Evolutionary conservation across 2,888 invertebrate genomes (phyloP), one percentile per base, ranked within the genome.

Genomic region (Apotomis capreana): DNA sequence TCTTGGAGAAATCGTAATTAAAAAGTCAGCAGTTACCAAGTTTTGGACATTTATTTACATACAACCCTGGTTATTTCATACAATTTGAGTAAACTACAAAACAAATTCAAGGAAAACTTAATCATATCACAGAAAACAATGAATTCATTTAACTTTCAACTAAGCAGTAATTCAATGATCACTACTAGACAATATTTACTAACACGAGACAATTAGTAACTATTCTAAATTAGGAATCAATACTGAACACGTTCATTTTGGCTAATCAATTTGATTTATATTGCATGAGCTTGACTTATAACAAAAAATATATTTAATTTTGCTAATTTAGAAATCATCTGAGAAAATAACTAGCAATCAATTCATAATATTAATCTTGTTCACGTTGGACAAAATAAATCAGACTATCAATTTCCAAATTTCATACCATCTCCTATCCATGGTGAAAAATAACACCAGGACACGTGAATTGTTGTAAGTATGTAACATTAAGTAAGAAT

Each of bases 71-170:
- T 83, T 82, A 51, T 80, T 76, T 81, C 79, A 75, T 79, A 85
- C 83, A 86, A 85, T 82, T 79, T 78, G 80, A 77, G 80, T 77
- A 26, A 26, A 76, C 78, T 80, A 81, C 78, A 67, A 71, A 77
- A 78, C 74, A 83, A 84, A 83, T 84, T 82, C 80, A 84, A 86
- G 82, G 81, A 82, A 81, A 86, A 86, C 83, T 80, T 83, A 86
- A 86, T 87, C 83, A 86, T 92, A 92, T 92, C 92, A 92, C 92
- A 92, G 91, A 87, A 85, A 84, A 86, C 78, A 85, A 86, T 84
- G 80, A 78, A 82, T 84, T 85, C 78, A 85, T 85, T 83, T 75
- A 83, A 81, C 73, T 80, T 82, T 82, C 78, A 75, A 76, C 49
- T 51, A 65, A 60, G 46, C 49, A 61, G 64, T 61, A 65, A 75